Percentiles rank a stretch among this genome's conserved stretches.
Evolutionary conservation across 2,797 vertebrate species (phyloP).

Genomic region (Trachurus trachurus): DNA sequence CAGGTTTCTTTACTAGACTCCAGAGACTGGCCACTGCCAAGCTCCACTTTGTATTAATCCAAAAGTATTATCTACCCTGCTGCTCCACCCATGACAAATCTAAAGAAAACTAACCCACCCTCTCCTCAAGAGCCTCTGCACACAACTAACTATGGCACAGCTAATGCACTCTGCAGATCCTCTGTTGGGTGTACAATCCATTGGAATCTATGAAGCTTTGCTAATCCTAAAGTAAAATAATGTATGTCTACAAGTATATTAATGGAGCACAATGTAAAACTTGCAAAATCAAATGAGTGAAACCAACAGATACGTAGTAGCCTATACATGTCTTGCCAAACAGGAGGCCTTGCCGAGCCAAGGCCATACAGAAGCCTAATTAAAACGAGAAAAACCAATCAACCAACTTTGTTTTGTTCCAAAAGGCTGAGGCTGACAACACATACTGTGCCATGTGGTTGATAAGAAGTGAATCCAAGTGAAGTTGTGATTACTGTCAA

Average conservation of each 20-base stretch:
- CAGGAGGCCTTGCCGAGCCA: background rate
- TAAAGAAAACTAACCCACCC: slow-evolving; percentile 58
- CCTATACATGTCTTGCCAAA: background rate
- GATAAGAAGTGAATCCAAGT: slow-evolving; percentile 23
- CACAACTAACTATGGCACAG: background rate
- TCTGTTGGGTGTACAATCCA: background rate
- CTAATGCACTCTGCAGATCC: background rate
- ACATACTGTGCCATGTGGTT: background rate
- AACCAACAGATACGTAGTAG: background rate
- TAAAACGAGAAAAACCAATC: background rate
- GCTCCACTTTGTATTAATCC: slow-evolving; percentile 68
- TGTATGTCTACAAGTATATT: background rate
- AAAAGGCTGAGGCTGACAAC: background rate
- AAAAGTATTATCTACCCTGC: slow-evolving; percentile 52
- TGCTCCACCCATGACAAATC: slow-evolving; percentile 68
- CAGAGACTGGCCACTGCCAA: slow-evolving; percentile 75
- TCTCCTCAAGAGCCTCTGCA: slow-evolving; percentile 16
- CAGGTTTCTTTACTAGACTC: slow-evolving; percentile 51
- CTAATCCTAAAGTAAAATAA: background rate
- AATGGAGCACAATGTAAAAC: background rate
- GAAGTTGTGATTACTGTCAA: slow-evolving; percentile 16
- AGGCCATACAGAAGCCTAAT: background rate
- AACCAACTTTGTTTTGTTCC: slow-evolving; percentile 8
- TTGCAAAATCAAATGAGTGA: background rate
- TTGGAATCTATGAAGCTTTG: background rate